phyloP scores from a whole-genome alignment of 1,140 invertebrate genomes.

The Dendroctonus ponderosae region DNA sequence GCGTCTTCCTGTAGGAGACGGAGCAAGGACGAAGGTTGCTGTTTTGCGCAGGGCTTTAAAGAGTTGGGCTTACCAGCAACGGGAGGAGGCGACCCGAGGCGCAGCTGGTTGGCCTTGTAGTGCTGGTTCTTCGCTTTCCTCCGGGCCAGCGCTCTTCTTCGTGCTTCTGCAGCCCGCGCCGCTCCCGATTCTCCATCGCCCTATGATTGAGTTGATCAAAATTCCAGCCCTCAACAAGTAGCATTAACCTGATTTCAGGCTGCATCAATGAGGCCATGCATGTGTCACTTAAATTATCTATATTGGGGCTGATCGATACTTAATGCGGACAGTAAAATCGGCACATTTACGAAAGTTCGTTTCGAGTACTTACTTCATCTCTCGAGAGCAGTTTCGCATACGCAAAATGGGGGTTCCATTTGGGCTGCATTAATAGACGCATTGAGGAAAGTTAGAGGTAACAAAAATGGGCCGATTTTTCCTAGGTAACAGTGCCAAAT shows the following conservation, averaged over 20 bases:
- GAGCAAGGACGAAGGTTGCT: not conserved
- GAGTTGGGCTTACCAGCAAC: slow-evolving; percentile 58
- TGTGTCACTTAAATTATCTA: not conserved
- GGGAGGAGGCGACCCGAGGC: slow-evolving; percentile 63
- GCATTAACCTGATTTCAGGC: too few relatives aligned
- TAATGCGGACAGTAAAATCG: slow-evolving; percentile 4
- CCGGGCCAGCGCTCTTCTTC: slow-evolving; percentile 60
- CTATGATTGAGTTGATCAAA: slow-evolving; percentile 41
- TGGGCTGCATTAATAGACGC: slow-evolving; percentile 45
- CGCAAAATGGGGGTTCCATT: slow-evolving; percentile 56
- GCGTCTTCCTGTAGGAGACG: slow-evolving; percentile 52
- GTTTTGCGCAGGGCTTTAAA: not conserved
- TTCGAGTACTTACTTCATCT: slow-evolving; percentile 43
- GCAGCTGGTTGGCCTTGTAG: slow-evolving; percentile 41
- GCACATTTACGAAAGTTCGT: slow-evolving; percentile 9
- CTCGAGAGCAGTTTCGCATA: slow-evolving; percentile 53
- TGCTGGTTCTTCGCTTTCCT: slow-evolving; percentile 56
- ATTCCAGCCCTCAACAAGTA: not conserved
- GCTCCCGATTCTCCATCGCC: slow-evolving; percentile 61
- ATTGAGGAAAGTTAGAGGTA: slow-evolving; percentile 22
- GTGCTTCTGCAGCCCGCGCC: slow-evolving; percentile 60
- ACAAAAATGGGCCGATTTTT: slow-evolving; percentile 41
- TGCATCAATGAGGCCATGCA: not conserved
- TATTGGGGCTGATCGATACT: not conserved
- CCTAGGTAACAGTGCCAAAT: not conserved